phyloP scores from a whole-genome alignment of 1,140 invertebrate species.

The Drosophila tsacasi region DNA sequence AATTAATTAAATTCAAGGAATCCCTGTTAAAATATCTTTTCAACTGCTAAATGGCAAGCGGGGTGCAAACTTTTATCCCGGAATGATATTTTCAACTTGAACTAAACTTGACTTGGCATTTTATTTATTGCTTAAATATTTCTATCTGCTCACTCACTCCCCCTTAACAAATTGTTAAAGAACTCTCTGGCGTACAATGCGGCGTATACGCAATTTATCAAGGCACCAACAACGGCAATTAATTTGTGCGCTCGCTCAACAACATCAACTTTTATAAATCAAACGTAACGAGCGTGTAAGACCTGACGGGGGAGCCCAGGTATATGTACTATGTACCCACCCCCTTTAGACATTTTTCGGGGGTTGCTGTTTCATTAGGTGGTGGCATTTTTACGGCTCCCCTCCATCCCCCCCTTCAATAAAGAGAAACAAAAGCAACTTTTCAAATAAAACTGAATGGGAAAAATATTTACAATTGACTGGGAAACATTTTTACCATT shows the following conservation, averaged over 20 bases:
- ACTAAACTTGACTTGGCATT: conserved; percentile 55
- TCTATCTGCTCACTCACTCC: conserved; percentile 13
- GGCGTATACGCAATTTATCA: conserved; percentile 80
- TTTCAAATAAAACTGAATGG: conserved; percentile 82
- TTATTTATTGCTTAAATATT: conserved; percentile 72
- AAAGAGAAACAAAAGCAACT: conserved; percentile 48
- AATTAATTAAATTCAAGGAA: conserved; percentile 64
- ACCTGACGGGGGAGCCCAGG: conserved; percentile 59
- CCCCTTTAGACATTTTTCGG: conserved; percentile 11
- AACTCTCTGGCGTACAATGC: conserved; percentile 52
- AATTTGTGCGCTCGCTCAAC: conserved; percentile 67
- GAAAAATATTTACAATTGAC: conserved; percentile 80
- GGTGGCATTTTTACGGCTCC: conserved; percentile 59
- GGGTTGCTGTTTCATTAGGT: conserved; percentile 70
- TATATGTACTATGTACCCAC: conserved; percentile 23
- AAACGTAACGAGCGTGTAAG: conserved; percentile 83
- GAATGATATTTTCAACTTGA: conserved; percentile 49
- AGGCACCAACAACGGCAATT: conserved; percentile 81
- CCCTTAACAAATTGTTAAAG: conserved; percentile 40
- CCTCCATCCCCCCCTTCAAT: background rate
- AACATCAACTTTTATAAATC: conserved; percentile 80
- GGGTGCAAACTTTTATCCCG: conserved; percentile 36
- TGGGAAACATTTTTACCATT: conserved; percentile 46
- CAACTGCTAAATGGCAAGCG: conserved; percentile 49
- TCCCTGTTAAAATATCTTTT: conserved; percentile 71